Evolutionary conservation across 2,113 vertebrate genomes (phyloP).

Genomic region (Ornithorhynchus anatinus): DNA sequence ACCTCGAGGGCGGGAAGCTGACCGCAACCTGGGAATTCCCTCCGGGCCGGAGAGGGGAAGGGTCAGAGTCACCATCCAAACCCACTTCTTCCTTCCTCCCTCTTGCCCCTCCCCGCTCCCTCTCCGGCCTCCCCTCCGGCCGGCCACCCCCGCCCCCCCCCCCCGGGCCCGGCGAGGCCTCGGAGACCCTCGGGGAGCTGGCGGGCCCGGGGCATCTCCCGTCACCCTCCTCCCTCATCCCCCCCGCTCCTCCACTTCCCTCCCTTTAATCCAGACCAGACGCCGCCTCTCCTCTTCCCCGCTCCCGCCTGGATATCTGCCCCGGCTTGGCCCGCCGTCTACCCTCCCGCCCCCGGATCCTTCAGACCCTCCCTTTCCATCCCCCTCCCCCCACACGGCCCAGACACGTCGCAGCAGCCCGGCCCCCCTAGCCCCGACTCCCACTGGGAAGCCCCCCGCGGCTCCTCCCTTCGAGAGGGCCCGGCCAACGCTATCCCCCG

Average conservation of each 20-base stretch:
- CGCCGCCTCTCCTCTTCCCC: constrained; percentile 31
- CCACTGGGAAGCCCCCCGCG: not conserved
- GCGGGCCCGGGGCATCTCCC: no score
- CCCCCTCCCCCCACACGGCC: constrained; percentile 43
- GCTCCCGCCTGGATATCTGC: constrained; percentile 50
- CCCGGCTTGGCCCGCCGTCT: constrained; percentile 49
- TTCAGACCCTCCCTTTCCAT: no score
- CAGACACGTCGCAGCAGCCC: constrained; percentile 49
- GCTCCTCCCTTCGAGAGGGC: not conserved
- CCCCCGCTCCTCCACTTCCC: not conserved
- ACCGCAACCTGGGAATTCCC: no score
- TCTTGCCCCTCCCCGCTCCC: not conserved
- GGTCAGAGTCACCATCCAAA: no score
- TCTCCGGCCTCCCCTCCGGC: not conserved
- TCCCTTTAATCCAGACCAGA: constrained; percentile 59
- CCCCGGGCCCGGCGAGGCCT: not conserved
- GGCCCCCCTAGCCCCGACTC: not conserved
- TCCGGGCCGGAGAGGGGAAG: not conserved
- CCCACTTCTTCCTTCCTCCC: no score
- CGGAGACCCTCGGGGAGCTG: no score
- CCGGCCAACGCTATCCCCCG: constrained; percentile 4
- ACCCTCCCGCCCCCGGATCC: no score
- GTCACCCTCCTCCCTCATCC: not conserved
- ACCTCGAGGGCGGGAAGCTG: no score
- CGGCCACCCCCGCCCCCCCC: not conserved